phyloP scores from a whole-genome alignment of 2,797 vertebrate genomes.

The Oreortyx pictus region DNA sequence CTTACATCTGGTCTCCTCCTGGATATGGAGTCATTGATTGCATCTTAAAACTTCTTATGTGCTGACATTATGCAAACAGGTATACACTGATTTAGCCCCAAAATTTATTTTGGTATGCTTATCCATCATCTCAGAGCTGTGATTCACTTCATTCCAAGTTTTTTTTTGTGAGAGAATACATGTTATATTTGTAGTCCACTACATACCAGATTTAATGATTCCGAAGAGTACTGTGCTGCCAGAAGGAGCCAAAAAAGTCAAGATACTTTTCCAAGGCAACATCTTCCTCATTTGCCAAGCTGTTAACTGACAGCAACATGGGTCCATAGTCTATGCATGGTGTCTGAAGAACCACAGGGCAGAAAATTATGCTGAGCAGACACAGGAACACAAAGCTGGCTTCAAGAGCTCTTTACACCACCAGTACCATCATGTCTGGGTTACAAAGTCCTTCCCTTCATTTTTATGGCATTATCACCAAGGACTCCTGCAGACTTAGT shows the following conservation, averaged over 20 bases:
- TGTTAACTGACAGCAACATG: neutral
- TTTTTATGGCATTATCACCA: neutral
- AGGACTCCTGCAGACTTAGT: neutral
- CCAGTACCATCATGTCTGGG: rapidly evolving
- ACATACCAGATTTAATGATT: neutral
- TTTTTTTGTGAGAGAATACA: neutral
- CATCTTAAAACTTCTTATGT: neutral
- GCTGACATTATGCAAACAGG: neutral
- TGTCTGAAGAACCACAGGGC: neutral
- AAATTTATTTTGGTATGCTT: neutral
- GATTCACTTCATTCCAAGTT: neutral
- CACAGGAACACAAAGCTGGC: neutral
- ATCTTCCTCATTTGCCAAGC: neutral
- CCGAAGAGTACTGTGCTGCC: neutral
- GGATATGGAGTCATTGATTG: neutral
- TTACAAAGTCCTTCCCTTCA: neutral
- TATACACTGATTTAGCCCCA: neutral
- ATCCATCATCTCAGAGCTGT: neutral
- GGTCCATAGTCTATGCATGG: neutral
- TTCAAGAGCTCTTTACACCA: neutral
- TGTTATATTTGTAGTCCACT: neutral
- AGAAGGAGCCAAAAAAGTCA: neutral
- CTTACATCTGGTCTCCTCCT: neutral
- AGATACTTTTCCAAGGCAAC: neutral
- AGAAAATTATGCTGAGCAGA: neutral